Conservation (phyloP, 2,888 invertebrate species). For the Protophormia terraenovae region DNA sequence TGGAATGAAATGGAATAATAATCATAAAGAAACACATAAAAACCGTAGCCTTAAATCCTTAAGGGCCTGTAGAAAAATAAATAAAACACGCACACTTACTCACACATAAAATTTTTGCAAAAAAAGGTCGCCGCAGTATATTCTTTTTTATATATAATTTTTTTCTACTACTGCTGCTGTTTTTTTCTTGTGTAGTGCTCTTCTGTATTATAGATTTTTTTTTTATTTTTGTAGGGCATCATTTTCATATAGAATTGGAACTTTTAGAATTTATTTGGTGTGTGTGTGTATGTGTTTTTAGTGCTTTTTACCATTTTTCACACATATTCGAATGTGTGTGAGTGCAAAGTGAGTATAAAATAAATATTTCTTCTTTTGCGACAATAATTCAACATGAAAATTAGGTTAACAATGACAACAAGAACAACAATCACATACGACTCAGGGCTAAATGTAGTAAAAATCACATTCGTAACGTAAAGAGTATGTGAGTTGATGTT, state of each 20-base stretch:
- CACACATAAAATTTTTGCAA: background rate
- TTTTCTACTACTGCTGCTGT: slow-evolving; percentile 48
- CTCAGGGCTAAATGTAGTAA: slow-evolving; percentile 48
- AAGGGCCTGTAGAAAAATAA: slow-evolving; percentile 55
- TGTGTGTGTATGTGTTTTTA: background rate
- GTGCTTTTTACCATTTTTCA: slow-evolving; percentile 5
- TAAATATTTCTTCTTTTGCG: slow-evolving; percentile 52
- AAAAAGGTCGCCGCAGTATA: slow-evolving; percentile 49
- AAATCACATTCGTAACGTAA: slow-evolving; percentile 14
- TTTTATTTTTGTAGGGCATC: slow-evolving; percentile 34
- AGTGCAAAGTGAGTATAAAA: background rate
- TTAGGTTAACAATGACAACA: slow-evolving; percentile 67
- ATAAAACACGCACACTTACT: slow-evolving; percentile 27
- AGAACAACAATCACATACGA: slow-evolving; percentile 44
- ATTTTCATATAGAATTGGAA: slow-evolving; percentile 26
- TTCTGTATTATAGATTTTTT: slow-evolving; percentile 38
- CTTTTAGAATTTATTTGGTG: slow-evolving; percentile 39
- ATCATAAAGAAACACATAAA: slow-evolving; percentile 47
- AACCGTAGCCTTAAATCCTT: slow-evolving; percentile 56
- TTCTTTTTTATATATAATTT: slow-evolving; percentile 8
- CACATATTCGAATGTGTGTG: background rate
- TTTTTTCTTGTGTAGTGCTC: slow-evolving; percentile 3
- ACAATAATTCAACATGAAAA: slow-evolving; percentile 68
- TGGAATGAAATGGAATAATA: slow-evolving; percentile 37
- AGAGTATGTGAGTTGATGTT: background rate